These are phyloP conservation scores for Clivina fossor DNA, from an alignment of 2,888 invertebrate genomes.

Conservation along the genomic window DNA sequence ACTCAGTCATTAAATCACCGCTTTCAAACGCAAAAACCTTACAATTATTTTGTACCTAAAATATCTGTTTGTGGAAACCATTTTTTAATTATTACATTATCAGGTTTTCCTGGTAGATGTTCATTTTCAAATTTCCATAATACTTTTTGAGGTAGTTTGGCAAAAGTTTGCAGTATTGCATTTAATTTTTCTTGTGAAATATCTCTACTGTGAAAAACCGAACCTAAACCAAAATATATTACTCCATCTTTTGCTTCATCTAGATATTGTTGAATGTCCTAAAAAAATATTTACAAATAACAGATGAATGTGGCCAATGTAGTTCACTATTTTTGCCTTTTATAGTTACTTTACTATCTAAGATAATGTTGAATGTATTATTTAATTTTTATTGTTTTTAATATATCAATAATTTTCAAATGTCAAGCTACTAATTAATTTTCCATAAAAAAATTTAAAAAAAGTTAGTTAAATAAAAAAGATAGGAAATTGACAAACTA, in stretches of 20 bases:
- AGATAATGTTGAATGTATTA: no score
- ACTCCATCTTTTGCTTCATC: constrained; percentile 28
- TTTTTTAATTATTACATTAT: constrained; percentile 50
- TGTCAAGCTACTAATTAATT: no score
- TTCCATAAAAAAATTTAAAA: no score
- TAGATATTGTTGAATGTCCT: constrained; percentile 6
- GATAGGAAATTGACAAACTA: no score
- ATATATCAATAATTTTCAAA: no score
- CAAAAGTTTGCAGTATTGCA: constrained; percentile 36
- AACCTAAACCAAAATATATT: constrained; percentile 43
- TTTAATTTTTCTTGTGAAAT: constrained; percentile 26
- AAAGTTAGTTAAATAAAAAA: no score
- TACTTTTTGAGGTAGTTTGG: constrained; percentile 39
- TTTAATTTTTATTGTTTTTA: no score
- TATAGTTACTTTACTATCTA: no score
- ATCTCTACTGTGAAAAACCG: constrained; percentile 36
- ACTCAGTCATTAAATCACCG: no score
- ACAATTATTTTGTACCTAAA: constrained; percentile 45
- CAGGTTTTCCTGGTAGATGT: constrained; percentile 43
- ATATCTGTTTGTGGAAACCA: constrained; percentile 53
- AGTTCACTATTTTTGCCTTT: no score
- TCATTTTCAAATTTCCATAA: constrained; percentile 45
- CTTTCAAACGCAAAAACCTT: no score
- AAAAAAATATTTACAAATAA: not conserved
- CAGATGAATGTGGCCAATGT: no score